A percentile compares a stretch with the other conserved stretches of the same genome.
Evolutionary conservation across 2,888 invertebrate species (phyloP).

Genomic region (Balanococcus diminutus): DNA sequence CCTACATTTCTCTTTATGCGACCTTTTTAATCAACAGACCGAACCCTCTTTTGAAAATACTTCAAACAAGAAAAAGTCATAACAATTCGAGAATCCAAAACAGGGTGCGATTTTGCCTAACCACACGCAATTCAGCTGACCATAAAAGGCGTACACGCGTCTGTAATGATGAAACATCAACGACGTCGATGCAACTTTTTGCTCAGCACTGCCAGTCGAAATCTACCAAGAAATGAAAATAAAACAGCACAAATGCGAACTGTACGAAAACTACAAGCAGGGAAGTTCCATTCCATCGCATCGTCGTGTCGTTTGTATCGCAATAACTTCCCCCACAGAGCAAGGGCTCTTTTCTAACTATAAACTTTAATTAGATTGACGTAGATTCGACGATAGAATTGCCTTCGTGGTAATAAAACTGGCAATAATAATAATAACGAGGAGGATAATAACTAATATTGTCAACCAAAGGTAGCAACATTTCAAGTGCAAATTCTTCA

Average conservation of each 20-base stretch:
- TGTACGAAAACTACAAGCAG: background rate
- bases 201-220: no score
- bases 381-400: slow-evolving; percentile 19
- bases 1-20: background rate
- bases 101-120: background rate
- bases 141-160: slow-evolving; percentile 8
- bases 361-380: slow-evolving; percentile 38
- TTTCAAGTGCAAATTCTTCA: background rate
- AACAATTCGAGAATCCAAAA: background rate
- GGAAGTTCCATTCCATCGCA: no score
- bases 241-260: background rate
- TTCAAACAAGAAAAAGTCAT: background rate
- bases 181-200: background rate
- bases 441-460: slow-evolving; percentile 16
- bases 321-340: background rate
- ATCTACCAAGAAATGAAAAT: slow-evolving; percentile 22
- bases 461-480: background rate
- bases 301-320: background rate
- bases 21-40: background rate
- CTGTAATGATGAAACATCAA: background rate
- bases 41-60: background rate
- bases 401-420: slow-evolving; percentile 33
- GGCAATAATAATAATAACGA: slow-evolving; percentile 16
- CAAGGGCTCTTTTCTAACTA: background rate
- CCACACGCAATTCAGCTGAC: background rate